These are phyloP conservation scores for Ammodytes dubius DNA, from an alignment of 2,113 vertebrate genomes.

Conservation along the genomic window DNA sequence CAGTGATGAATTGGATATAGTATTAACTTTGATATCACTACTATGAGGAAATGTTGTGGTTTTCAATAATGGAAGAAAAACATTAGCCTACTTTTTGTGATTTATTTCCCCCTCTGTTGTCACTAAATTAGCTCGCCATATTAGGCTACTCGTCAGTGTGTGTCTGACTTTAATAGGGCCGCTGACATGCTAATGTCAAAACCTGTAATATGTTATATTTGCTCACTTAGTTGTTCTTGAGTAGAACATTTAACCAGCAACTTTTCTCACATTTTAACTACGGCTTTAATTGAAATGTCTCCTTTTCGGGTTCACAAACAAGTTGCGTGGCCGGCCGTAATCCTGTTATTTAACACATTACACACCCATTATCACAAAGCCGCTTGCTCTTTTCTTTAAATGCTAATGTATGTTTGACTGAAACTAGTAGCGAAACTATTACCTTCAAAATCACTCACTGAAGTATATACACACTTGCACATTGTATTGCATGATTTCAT, in stretches of 20 bases:
- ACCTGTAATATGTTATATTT: background rate
- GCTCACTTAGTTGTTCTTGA: background rate
- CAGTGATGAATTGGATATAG: slow-evolving; percentile 1
- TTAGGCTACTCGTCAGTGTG: background rate
- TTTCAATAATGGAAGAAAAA: background rate
- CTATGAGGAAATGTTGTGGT: background rate
- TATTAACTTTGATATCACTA: slow-evolving; percentile 2
- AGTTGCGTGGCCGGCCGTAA: background rate
- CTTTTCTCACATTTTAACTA: slow-evolving; percentile 5
- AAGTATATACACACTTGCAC: background rate
- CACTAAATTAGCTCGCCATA: no score
- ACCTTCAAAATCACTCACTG: slow-evolving; percentile 28
- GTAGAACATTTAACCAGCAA: background rate
- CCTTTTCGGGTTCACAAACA: slow-evolving; percentile 8
- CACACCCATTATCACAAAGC: slow-evolving; percentile 36
- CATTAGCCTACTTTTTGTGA: no score
- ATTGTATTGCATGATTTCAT: background rate
- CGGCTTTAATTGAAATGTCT: background rate
- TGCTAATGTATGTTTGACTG: slow-evolving; percentile 42
- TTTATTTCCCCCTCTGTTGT: background rate
- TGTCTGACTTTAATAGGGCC: background rate
- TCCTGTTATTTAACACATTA: slow-evolving; percentile 22
- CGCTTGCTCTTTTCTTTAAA: slow-evolving; percentile 29
- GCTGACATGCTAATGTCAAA: background rate
- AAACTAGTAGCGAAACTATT: slow-evolving; percentile 22